Evolutionary conservation across 2,888 invertebrate species (phyloP).

Genomic region (Heteromyza rotundicornis): DNA sequence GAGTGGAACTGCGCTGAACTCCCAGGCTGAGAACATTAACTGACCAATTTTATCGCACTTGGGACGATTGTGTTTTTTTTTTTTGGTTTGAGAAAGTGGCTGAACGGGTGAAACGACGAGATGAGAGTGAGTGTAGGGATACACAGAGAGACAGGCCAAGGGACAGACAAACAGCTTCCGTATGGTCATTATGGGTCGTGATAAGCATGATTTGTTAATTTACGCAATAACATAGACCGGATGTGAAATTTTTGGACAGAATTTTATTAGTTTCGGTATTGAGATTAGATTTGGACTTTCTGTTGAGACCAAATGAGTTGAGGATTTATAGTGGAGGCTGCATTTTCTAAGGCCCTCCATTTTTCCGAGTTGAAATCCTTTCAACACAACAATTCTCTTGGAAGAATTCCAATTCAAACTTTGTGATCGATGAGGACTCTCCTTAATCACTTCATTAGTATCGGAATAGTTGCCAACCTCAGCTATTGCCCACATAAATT

Average conservation of each 20-base stretch:
- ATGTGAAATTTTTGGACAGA: not conserved
- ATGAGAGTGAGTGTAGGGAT: not conserved
- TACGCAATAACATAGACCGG: not conserved
- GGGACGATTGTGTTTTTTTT: not conserved
- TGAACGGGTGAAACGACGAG: not conserved
- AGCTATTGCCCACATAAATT: not conserved
- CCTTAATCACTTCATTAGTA: not conserved
- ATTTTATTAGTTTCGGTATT: no score
- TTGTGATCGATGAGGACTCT: not conserved
- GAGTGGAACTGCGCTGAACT: not conserved
- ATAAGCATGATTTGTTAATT: constrained; percentile 4
- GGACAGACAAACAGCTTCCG: not conserved
- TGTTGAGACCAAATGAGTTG: no score
- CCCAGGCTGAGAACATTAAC: constrained; percentile 12
- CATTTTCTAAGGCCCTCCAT: no score
- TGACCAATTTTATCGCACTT: constrained; percentile 15
- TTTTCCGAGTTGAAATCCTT: no score
- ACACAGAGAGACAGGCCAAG: not conserved
- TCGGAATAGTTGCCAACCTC: no score
- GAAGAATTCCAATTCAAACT: not conserved
- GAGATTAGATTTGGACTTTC: no score
- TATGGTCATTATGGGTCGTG: not conserved
- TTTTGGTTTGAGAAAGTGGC: not conserved
- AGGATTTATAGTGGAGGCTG: no score
- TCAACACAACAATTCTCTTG: no score